phyloP scores from a whole-genome alignment of 2,888 invertebrate species.

The Callosobruchus maculatus region DNA sequence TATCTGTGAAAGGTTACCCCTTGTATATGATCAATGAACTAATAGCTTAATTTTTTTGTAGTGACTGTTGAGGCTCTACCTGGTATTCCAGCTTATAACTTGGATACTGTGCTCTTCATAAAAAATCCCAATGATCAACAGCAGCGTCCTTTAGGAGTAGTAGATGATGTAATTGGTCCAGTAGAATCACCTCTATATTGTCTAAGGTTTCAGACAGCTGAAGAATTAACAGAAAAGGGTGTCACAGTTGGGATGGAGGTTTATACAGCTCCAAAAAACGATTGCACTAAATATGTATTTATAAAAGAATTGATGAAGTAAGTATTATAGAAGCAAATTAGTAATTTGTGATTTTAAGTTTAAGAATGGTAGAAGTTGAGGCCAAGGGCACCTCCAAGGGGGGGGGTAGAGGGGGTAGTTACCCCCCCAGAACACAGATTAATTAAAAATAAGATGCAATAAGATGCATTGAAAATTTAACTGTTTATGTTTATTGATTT shows the following conservation, averaged over 20 bases:
- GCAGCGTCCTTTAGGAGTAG: slow-evolving; percentile 68
- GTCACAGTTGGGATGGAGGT: slow-evolving; percentile 68
- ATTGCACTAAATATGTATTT: slow-evolving; percentile 74
- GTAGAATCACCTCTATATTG: slow-evolving; percentile 83
- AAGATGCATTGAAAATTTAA: no score
- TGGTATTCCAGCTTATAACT: slow-evolving; percentile 73
- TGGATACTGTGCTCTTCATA: slow-evolving; percentile 84
- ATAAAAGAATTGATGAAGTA: slow-evolving; percentile 69
- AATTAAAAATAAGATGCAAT: no score
- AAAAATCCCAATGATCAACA: slow-evolving; percentile 64
- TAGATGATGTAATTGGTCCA: slow-evolving; percentile 90
- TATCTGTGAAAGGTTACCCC: no score
- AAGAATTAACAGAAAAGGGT: slow-evolving; percentile 69
- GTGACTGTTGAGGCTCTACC: slow-evolving; percentile 73
- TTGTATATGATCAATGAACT: no score
- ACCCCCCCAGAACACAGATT: no score
- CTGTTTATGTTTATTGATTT: no score
- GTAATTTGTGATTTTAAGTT: no score
- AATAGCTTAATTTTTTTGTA: no score
- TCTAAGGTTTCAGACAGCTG: slow-evolving; percentile 79
- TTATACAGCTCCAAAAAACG: slow-evolving; percentile 76
- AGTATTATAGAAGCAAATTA: slow-evolving; percentile 31
- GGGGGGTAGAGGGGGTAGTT: no score
- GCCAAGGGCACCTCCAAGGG: no score
- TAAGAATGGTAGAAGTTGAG: no score